These are phyloP conservation scores for Aramus guarauna DNA, from an alignment of 2,113 vertebrate species.

Conservation along the genomic window DNA sequence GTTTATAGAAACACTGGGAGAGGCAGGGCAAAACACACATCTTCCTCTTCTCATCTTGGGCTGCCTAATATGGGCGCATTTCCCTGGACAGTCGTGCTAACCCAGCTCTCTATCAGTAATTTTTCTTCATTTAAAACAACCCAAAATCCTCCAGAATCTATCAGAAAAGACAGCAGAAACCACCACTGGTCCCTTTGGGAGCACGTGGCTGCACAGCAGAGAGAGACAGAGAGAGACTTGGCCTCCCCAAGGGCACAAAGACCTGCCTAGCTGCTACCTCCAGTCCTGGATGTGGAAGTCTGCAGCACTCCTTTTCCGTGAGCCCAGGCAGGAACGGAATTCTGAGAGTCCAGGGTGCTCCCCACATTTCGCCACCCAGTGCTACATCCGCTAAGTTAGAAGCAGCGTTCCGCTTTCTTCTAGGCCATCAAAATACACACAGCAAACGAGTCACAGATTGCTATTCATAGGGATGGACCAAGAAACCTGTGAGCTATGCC, in stretches of 20 bases:
- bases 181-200: not conserved
- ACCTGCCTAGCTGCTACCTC: not conserved
- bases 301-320: not conserved
- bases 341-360: not conserved
- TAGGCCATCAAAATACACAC: not conserved
- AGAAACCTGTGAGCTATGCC: not conserved
- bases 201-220: not conserved
- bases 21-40: not conserved
- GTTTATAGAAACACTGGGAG: not conserved
- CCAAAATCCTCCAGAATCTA: not conserved
- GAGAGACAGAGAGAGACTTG: no score
- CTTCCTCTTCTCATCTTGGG: not conserved
- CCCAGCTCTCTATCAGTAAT: not conserved
- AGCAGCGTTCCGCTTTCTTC: not conserved
- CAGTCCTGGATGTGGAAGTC: not conserved
- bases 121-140: not conserved
- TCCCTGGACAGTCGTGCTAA: not conserved
- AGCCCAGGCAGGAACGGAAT: not conserved
- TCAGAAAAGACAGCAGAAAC: not conserved
- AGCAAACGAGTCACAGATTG: not conserved
- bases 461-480: not conserved
- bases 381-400: not conserved
- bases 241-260: no score
- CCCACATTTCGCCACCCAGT: not conserved
- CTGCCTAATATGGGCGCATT: not conserved